A percentile compares a stretch with the other conserved stretches of the same genome.
These are phyloP conservation scores for Crossaster papposus DNA, from an alignment of 53 echinoderm and acorn worm genomes.

Conservation along the genomic window DNA sequence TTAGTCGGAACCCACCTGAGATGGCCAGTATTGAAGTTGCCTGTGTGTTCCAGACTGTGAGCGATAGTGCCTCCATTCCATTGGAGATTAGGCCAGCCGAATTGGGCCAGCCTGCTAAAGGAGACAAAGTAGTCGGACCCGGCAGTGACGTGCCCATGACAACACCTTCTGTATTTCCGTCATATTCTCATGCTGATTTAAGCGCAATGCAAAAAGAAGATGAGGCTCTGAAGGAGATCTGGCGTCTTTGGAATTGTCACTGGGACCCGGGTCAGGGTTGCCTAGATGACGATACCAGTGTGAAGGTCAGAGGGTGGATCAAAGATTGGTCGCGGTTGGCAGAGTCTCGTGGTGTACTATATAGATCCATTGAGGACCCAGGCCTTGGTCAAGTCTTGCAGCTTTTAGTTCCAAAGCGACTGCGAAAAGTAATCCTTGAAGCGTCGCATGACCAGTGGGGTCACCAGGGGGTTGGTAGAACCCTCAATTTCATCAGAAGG, in stretches of 20 bases:
- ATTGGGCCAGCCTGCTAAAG: background rate
- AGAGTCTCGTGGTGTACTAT: background rate
- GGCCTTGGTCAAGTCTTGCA: slow-evolving; percentile 45
- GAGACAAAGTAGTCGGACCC: background rate
- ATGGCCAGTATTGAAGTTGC: too few species aligned
- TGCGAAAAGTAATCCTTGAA: slow-evolving; percentile 50
- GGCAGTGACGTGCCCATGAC: background rate
- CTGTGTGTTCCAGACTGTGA: too few species aligned
- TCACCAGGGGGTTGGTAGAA: slow-evolving; percentile 66
- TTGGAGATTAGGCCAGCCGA: too few species aligned
- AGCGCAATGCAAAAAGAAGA: background rate
- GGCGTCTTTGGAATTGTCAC: background rate
- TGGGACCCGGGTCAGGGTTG: slow-evolving; percentile 21
- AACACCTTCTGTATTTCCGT: slow-evolving; percentile 17
- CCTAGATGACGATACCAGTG: too few species aligned
- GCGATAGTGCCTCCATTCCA: too few species aligned
- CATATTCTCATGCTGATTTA: background rate
- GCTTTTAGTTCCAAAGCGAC: slow-evolving; percentile 60
- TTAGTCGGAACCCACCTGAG: background rate
- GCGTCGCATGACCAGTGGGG: slow-evolving; percentile 68
- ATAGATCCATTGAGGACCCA: background rate
- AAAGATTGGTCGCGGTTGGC: background rate
- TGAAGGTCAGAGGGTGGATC: slow-evolving; percentile 23
- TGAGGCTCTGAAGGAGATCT: background rate
- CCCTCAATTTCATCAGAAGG: slow-evolving; percentile 33